A percentile compares a stretch with the other conserved stretches of the same genome.
These are phyloP conservation scores for Zaprionus africanus DNA, from an alignment of 1,140 invertebrate species.

Conservation along the genomic window DNA sequence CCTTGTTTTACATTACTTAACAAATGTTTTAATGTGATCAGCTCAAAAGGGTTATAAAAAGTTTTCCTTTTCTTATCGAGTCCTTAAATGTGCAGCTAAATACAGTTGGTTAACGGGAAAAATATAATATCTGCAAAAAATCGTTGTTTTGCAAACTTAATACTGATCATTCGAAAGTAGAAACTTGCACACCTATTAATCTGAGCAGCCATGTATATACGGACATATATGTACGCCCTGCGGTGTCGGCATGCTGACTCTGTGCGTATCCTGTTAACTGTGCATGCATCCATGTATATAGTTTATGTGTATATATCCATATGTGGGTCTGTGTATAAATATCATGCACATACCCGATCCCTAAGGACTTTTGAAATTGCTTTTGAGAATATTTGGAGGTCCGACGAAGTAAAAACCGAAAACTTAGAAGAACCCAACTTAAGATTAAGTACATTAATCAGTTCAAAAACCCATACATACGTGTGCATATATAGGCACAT, in stretches of 20 bases:
- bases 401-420: background rate
- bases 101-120: too few species aligned
- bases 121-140: too few species aligned
- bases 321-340: background rate
- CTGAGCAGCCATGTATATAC: background rate
- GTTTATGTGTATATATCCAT: background rate
- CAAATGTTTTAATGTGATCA: too few species aligned
- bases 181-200: too few species aligned
- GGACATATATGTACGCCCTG: background rate
- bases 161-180: too few species aligned
- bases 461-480: background rate
- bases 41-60: too few species aligned
- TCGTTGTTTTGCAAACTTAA: too few species aligned
- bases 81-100: too few species aligned
- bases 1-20: too few species aligned
- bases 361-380: constrained; percentile 3
- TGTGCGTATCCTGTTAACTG: background rate
- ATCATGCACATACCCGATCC: constrained; percentile 5
- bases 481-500: background rate
- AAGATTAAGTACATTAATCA: constrained; percentile 1
- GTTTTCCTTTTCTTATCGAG: too few species aligned
- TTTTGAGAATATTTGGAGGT: constrained; percentile 3
- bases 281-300: background rate
- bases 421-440: constrained; percentile 4
- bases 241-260: background rate